phyloP scores from a whole-genome alignment of 2,888 invertebrate genomes.

The Lasioglossum villosulum region DNA sequence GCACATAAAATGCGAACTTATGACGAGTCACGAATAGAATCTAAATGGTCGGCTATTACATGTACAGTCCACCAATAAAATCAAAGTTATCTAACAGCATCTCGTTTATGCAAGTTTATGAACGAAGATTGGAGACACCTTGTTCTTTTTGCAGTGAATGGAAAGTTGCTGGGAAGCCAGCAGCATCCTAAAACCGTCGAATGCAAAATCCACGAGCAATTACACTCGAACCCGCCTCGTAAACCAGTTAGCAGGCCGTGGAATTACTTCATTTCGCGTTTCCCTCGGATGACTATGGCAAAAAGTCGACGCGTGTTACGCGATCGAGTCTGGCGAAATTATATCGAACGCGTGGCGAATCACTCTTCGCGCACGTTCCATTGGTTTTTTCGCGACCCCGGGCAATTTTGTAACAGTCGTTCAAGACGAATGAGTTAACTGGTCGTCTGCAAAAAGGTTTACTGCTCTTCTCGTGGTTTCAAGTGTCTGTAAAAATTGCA shows the following conservation, averaged over 20 bases:
- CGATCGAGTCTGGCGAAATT: slow-evolving; percentile 23
- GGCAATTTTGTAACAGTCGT: background rate
- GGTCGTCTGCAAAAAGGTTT: background rate
- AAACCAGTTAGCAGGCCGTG: background rate
- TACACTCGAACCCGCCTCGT: background rate
- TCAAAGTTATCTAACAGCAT: background rate
- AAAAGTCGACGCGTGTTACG: slow-evolving; percentile 18
- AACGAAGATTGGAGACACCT: background rate
- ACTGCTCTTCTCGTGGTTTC: background rate
- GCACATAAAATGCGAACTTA: no score
- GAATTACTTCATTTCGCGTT: slow-evolving; percentile 19
- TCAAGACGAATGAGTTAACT: background rate
- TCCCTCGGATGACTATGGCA: background rate
- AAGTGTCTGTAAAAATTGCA: background rate
- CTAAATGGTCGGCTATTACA: background rate
- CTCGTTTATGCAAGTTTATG: background rate
- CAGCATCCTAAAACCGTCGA: slow-evolving; percentile 6
- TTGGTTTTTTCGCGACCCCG: background rate
- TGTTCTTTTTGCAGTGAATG: slow-evolving; percentile 4
- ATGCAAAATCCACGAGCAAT: slow-evolving; percentile 22
- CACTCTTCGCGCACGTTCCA: background rate
- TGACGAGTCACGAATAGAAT: background rate
- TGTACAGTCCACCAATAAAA: background rate
- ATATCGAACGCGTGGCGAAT: slow-evolving; percentile 27
- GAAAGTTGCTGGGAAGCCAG: slow-evolving; percentile 3